phyloP scores from a whole-genome alignment of 2,797 vertebrate species.

The Selene dorsalis region DNA sequence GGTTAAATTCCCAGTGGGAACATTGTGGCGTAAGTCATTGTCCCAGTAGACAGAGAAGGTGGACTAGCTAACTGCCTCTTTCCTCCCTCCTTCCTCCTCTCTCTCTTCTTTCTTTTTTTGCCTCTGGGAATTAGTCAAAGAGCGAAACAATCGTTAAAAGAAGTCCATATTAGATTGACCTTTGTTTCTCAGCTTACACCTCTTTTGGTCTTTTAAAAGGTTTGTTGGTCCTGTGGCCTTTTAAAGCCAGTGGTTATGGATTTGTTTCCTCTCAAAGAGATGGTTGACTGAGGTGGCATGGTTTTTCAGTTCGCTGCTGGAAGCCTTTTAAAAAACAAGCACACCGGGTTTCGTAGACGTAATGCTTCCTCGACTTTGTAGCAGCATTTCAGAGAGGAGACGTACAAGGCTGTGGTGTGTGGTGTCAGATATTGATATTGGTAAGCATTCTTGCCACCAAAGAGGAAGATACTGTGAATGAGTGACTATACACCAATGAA shows the following conservation, averaged over 20 bases:
- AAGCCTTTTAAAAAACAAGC: constrained; percentile 54
- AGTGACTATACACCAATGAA: constrained; percentile 1
- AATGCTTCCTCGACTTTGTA: constrained; percentile 43
- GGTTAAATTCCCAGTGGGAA: constrained; percentile 58
- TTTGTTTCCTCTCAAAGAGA: constrained; percentile 77
- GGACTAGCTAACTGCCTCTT: constrained; percentile 55
- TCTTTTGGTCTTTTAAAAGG: constrained; percentile 81
- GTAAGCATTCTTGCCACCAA: neutral
- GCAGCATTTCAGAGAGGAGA: constrained; percentile 21
- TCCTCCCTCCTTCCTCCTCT: constrained; percentile 25
- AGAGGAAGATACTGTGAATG: neutral
- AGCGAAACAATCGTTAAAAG: constrained; percentile 81
- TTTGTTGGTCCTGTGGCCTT: constrained; percentile 83
- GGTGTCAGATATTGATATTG: constrained; percentile 4
- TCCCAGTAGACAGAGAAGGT: constrained; percentile 40
- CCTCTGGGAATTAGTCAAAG: constrained; percentile 80
- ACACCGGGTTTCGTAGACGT: constrained; percentile 48
- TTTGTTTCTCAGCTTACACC: constrained; percentile 81
- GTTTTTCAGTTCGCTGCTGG: constrained; percentile 59
- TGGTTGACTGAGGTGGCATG: constrained; percentile 58
- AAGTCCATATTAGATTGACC: constrained; percentile 85
- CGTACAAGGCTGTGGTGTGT: neutral
- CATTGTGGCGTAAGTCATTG: constrained; percentile 34
- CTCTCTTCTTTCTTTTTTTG: constrained; percentile 35
- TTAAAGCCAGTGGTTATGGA: constrained; percentile 82